Evolutionary conservation across 1,140 invertebrate genomes (phyloP), one percentile per base, ranked within the genome.

Genomic region (Periplaneta americana): DNA sequence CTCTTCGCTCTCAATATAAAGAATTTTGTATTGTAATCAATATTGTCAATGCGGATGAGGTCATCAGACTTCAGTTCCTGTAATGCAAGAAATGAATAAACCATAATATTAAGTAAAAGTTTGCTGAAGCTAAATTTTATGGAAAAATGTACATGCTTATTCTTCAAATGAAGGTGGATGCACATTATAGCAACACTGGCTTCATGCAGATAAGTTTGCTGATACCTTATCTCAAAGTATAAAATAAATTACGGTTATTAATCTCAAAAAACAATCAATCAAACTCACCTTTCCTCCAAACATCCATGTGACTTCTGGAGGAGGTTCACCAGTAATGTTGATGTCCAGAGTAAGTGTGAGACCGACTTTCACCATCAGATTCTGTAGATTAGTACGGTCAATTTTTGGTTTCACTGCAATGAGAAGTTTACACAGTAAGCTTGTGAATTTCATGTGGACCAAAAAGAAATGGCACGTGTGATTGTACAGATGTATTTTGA

Each of bases 241-340:
- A n/a, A n/a, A n/a, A n/a, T n/a, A n/a, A n/a, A n/a, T n/a, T n/a
- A n/a, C n/a, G n/a, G n/a, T n/a, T n/a, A n/a, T n/a, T n/a, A n/a
- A n/a, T n/a, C n/a, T n/a, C n/a, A n/a, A n/a, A n/a, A n/a, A n/a
- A n/a, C n/a, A n/a, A n/a, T n/a, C 15, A 15, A 77, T 34, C 74
- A 79, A 75, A 83, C 86, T 85, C 84, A 89, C 89, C 84, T 94
- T 91, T 39, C 93, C 96, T 85, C 97, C 94, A 84, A 96, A 95
- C 39, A 91, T 91, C 98, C 98, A 99, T 13, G 94, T 95, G 18
- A 98, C 94, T 3, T 90, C 95, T 86, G 98, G 98, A 83, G 97
- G 94, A 34, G 98, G 98, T 89, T 98, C 97, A 84, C 98, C 98
- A 85, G 93, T 95, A 75, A 98, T 94, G 84, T 98, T 98, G 2